Percentiles rank a stretch among this genome's conserved stretches.
Conservation (phyloP, 2,888 invertebrate species). For the Ophioninae sp. region DNA sequence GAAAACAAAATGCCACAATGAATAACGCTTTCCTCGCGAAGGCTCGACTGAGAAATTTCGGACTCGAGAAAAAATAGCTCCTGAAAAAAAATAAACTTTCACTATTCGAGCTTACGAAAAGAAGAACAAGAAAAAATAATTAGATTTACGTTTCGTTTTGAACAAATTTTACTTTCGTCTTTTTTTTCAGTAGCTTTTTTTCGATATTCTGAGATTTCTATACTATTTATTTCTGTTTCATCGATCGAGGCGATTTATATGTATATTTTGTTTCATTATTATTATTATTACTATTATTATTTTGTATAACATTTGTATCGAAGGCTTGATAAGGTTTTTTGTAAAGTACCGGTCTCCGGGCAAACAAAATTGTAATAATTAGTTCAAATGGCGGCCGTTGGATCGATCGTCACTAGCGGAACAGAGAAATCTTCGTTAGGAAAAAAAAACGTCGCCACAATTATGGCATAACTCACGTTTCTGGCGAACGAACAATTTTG, state of each 20-base stretch:
- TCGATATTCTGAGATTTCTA: neutral
- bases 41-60: slow-evolving; percentile 11
- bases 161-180: neutral
- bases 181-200: neutral
- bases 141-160: neutral
- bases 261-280: neutral
- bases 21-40: slow-evolving; percentile 15
- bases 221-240: slow-evolving; percentile 7
- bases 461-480: slow-evolving; percentile 5
- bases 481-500: neutral
- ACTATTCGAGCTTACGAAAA: neutral
- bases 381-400: neutral
- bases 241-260: neutral
- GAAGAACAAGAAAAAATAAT: neutral
- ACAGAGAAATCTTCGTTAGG: too few relatives aligned
- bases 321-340: neutral
- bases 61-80: neutral
- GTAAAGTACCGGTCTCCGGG: neutral
- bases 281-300: neutral
- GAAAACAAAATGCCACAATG: neutral
- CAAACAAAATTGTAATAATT: neutral
- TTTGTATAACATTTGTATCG: too few relatives aligned
- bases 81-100: neutral
- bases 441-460: neutral
- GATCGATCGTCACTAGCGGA: too few relatives aligned